Evolutionary conservation across 64 coral and sea anemone genomes (phyloP).

Genomic region (Astreopora myriophthalma): DNA sequence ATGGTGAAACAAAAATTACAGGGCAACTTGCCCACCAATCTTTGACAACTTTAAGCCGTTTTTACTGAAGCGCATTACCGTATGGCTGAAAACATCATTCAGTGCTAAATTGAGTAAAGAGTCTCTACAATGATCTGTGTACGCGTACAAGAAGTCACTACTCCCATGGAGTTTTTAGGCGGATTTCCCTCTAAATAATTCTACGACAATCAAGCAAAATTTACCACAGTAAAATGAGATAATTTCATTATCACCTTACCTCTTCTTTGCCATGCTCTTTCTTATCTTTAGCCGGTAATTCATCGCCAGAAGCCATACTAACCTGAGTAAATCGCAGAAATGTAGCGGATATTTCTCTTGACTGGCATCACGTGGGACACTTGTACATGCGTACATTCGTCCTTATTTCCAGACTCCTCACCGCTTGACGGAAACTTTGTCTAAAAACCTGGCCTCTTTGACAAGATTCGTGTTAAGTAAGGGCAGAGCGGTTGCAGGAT

Average conservation of each 20-base stretch:
- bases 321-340: conserved; percentile 12
- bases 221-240: conserved; percentile 1
- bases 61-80: background rate
- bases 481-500: too few relatives aligned
- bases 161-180: background rate
- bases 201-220: background rate
- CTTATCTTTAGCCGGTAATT: conserved; percentile 68
- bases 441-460: too few relatives aligned
- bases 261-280: conserved; percentile 65
- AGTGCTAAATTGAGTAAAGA: background rate
- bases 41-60: background rate
- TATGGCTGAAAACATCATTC: background rate
- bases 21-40: background rate
- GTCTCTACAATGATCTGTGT: background rate
- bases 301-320: conserved; percentile 90
- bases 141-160: background rate
- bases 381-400: conserved; percentile 35
- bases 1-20: background rate
- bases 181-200: background rate
- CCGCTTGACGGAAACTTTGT: too few relatives aligned
- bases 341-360: conserved; percentile 9
- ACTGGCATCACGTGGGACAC: conserved; percentile 77
- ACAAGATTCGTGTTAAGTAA: too few relatives aligned
- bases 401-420: background rate
- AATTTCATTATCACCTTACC: conserved; percentile 12